Percentiles rank a stretch among this genome's conserved stretches.
Evolutionary conservation across 2,888 invertebrate genomes (phyloP).

Genomic region (Thera britannica): DNA sequence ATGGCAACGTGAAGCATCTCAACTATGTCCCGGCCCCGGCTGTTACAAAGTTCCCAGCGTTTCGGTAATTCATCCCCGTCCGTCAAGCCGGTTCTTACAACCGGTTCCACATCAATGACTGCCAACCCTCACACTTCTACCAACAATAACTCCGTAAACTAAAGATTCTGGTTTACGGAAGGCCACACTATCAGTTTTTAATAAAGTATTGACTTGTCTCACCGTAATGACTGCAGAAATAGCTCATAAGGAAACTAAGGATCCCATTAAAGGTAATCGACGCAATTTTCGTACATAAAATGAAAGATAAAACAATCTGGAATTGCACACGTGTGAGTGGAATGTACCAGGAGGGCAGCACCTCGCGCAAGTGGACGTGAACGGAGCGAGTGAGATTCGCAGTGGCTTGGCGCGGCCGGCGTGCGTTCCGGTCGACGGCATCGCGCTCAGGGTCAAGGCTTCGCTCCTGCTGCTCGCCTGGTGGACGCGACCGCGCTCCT

Average conservation of each 20-base stretch:
- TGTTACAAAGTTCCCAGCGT: slow-evolving; percentile 61
- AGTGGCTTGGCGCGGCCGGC: slow-evolving; percentile 76
- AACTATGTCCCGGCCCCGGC: slow-evolving; percentile 45
- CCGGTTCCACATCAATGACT: slow-evolving; percentile 83
- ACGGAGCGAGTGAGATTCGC: slow-evolving; percentile 63
- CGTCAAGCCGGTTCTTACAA: slow-evolving; percentile 76
- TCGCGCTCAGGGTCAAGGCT: slow-evolving; percentile 84
- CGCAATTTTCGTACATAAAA: slow-evolving; percentile 55
- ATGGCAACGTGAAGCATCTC: slow-evolving; percentile 34
- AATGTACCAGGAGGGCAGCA: slow-evolving; percentile 76
- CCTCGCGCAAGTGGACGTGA: slow-evolving; percentile 53
- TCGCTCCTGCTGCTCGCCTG: slow-evolving; percentile 74
- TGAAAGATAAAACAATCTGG: slow-evolving; percentile 73
- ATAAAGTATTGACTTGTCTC: slow-evolving; percentile 32
- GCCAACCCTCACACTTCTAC: slow-evolving; percentile 59
- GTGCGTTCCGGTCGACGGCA: slow-evolving; percentile 84
- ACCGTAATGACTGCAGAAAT: slow-evolving; percentile 28
- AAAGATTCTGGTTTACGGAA: slow-evolving; percentile 21
- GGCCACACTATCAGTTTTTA: slow-evolving; percentile 27
- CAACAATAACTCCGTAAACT: slow-evolving; percentile 25
- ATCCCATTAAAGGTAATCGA: slow-evolving; percentile 52
- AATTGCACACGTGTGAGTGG: slow-evolving; percentile 71
- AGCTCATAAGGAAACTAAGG: slow-evolving; percentile 31
- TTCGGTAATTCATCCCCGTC: slow-evolving; percentile 79
- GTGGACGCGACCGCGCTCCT: slow-evolving; percentile 62